Conservation (phyloP, 2,888 invertebrate genomes). For the Mantis religiosa region DNA sequence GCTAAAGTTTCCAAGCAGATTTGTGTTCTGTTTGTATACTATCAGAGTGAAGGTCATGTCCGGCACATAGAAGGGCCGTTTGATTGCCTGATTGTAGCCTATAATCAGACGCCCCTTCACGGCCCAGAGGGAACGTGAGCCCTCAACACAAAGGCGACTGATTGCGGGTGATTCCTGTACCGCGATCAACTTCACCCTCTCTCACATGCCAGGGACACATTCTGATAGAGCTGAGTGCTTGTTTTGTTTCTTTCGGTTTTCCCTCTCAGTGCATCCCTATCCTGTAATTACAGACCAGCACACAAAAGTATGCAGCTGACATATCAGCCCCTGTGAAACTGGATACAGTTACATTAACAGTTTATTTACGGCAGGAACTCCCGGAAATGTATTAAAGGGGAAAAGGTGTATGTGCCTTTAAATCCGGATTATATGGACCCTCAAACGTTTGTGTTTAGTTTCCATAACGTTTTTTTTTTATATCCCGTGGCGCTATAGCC, state of each 20-base stretch:
- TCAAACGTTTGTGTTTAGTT: too few relatives aligned
- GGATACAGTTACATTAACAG: neutral
- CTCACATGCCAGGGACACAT: neutral
- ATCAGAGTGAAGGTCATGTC: neutral
- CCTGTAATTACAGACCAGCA: neutral
- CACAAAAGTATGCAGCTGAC: neutral
- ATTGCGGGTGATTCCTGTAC: slow-evolving; percentile 1
- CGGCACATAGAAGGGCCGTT: neutral
- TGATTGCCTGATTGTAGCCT: slow-evolving; percentile 1
- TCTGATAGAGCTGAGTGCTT: neutral
- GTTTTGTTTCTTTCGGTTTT: neutral
- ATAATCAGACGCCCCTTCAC: neutral
- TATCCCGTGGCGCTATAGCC: too few relatives aligned
- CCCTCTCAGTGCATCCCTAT: neutral
- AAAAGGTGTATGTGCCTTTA: neutral
- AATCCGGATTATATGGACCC: neutral
- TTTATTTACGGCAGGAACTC: neutral
- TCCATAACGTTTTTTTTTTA: too few relatives aligned
- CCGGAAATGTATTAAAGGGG: neutral
- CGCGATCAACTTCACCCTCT: neutral
- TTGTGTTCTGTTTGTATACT: neutral
- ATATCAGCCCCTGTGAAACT: neutral
- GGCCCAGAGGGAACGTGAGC: neutral
- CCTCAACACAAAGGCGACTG: neutral
- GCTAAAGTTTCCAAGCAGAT: too few relatives aligned